Conservation (phyloP, 2,888 invertebrate species). For the Xestia ashworthii region DNA sequence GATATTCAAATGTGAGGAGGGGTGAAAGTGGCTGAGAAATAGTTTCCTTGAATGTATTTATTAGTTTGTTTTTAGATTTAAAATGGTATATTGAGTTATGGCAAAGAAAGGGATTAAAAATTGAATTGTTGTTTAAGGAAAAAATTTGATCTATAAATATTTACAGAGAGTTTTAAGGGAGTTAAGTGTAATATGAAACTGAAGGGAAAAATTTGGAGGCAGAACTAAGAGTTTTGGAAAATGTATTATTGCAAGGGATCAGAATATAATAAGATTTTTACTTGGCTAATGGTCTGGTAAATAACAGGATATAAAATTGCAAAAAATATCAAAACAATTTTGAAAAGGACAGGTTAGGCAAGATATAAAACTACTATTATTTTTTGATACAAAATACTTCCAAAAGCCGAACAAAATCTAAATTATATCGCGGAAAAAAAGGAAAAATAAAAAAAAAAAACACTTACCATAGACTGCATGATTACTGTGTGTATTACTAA, state of each 20-base stretch:
- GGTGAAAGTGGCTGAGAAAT: conserved; percentile 63
- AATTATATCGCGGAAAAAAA: conserved; percentile 6
- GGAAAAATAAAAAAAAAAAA: conserved; percentile 55
- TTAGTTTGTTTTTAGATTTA: conserved; percentile 56
- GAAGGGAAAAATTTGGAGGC: rapidly evolving
- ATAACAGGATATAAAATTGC: background rate
- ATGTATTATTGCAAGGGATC: background rate
- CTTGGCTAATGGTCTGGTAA: too few relatives aligned
- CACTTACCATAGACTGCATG: conserved; percentile 90
- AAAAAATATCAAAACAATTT: background rate
- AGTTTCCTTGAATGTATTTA: conserved; percentile 62
- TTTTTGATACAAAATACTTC: background rate
- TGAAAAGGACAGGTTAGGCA: background rate
- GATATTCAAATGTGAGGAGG: conserved; percentile 55
- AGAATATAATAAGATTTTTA: background rate
- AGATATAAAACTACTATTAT: background rate
- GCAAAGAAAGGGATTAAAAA: conserved; percentile 1
- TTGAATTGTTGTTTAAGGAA: background rate
- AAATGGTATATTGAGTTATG: background rate
- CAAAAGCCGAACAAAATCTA: background rate
- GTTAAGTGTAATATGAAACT: background rate
- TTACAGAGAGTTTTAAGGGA: background rate
- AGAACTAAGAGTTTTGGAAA: background rate
- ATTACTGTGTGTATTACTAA: conserved; percentile 84
- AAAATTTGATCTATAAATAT: background rate